phyloP scores from a whole-genome alignment of 2,888 invertebrate genomes.

The Nemotelus nigrinus region DNA sequence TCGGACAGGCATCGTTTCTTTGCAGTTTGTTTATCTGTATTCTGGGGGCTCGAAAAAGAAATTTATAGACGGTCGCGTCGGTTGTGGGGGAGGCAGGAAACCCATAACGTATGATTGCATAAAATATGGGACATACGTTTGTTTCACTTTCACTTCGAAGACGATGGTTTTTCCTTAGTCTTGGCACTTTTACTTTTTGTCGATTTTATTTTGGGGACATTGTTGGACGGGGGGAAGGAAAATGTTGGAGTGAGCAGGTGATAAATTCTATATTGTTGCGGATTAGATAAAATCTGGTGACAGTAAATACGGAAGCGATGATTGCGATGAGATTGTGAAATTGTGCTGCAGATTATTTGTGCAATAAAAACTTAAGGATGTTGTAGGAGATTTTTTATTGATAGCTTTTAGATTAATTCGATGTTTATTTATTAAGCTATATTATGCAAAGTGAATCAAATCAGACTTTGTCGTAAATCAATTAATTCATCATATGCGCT shows the following conservation, averaged over 20 bases:
- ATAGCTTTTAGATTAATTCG: background rate
- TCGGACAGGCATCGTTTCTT: no score
- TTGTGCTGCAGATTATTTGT: background rate
- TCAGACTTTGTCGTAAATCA: no score
- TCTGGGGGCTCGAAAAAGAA: no score
- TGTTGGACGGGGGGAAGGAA: background rate
- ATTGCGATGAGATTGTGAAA: no score
- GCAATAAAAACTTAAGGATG: background rate
- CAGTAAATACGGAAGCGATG: no score
- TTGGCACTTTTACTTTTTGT: background rate
- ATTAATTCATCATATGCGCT: no score
- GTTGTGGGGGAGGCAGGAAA: background rate
- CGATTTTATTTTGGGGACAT: background rate
- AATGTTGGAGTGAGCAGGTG: constrained; percentile 18
- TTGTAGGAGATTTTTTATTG: background rate
- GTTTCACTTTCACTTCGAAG: constrained; percentile 16
- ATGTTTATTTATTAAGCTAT: no score
- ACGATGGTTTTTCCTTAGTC: background rate
- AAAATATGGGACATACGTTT: constrained; percentile 47
- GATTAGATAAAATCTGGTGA: constrained; percentile 8
- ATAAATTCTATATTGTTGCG: constrained; percentile 38
- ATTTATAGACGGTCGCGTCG: background rate
- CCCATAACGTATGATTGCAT: constrained; percentile 33
- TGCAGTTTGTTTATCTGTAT: no score
- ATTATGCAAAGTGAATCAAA: no score